These are phyloP conservation scores for Cebidichthys violaceus DNA, from an alignment of 2,113 vertebrate species.

Conservation along the genomic window DNA sequence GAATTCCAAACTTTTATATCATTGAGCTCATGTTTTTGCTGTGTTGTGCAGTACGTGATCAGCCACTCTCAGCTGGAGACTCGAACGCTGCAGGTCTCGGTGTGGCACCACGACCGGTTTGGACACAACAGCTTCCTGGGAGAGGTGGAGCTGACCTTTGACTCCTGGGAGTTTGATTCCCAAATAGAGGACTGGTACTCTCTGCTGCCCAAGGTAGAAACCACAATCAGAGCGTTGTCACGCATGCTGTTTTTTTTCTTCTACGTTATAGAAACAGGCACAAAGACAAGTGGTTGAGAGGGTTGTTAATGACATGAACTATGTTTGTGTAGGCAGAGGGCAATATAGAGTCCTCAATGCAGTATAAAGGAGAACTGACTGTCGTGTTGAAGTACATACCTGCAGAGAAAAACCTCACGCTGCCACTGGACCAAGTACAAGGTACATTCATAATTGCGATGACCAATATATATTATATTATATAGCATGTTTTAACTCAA, in stretches of 20 bases:
- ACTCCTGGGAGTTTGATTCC: slow-evolving; percentile 95
- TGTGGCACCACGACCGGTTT: slow-evolving; percentile 98
- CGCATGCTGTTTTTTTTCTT: neutral
- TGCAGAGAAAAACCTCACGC: slow-evolving; percentile 88
- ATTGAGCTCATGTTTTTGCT: neutral
- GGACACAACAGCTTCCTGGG: slow-evolving; percentile 96
- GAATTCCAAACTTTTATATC: neutral
- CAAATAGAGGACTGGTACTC: slow-evolving; percentile 91
- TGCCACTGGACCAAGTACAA: slow-evolving; percentile 89
- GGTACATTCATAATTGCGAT: slow-evolving; percentile 78
- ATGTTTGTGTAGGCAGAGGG: slow-evolving; percentile 83
- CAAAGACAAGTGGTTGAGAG: neutral
- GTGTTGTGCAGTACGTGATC: slow-evolving; percentile 90
- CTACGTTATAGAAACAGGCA: neutral
- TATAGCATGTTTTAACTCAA: neutral
- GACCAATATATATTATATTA: neutral
- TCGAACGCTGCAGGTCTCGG: slow-evolving; percentile 92
- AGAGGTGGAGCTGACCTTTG: slow-evolving; percentile 95
- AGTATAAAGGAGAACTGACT: slow-evolving; percentile 96
- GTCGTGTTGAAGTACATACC: slow-evolving; percentile 93
- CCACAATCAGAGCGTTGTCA: neutral
- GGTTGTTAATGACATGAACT: slow-evolving; percentile 9
- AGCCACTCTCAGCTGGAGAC: slow-evolving; percentile 97
- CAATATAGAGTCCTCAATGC: slow-evolving; percentile 85
- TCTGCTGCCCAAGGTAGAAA: slow-evolving; percentile 92